Percentiles rank a stretch among this genome's conserved stretches.
phyloP scores from a whole-genome alignment of 2,888 invertebrate species.

The Augochlorella aurata region DNA sequence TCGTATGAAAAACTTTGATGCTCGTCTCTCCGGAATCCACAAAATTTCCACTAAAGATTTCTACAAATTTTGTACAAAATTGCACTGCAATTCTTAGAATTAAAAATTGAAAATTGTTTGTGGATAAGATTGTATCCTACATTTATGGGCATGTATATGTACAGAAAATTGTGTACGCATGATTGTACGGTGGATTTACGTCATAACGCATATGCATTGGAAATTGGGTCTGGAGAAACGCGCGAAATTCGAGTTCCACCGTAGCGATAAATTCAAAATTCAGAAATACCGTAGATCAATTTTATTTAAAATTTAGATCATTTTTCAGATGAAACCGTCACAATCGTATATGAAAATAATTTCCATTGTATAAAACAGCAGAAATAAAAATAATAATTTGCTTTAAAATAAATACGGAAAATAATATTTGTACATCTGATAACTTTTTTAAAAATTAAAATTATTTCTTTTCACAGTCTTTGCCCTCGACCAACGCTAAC shows the following conservation, averaged over 20 bases:
- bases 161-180: no score
- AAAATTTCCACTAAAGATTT: no score
- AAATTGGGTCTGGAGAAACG: no score
- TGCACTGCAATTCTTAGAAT: no score
- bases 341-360: constrained; percentile 17
- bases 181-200: no score
- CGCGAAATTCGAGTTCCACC: background rate
- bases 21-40: no score
- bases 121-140: no score
- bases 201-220: no score
- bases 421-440: constrained; percentile 12
- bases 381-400: constrained; percentile 21
- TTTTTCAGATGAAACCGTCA: background rate
- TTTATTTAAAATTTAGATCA: constrained; percentile 23
- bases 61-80: no score
- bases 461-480: constrained; percentile 5
- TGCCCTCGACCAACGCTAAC: constrained; percentile 31
- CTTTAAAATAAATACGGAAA: constrained; percentile 14
- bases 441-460: background rate
- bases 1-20: no score
- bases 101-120: no score
- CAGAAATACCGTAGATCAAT: background rate
- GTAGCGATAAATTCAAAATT: constrained; percentile 19
- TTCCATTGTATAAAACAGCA: constrained; percentile 10
- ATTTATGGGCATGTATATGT: no score